A percentile compares a stretch with the other conserved stretches of the same genome.
These are phyloP conservation scores for Metallyticus violacea DNA, from an alignment of 2,888 invertebrate genomes.

Conservation along the genomic window DNA sequence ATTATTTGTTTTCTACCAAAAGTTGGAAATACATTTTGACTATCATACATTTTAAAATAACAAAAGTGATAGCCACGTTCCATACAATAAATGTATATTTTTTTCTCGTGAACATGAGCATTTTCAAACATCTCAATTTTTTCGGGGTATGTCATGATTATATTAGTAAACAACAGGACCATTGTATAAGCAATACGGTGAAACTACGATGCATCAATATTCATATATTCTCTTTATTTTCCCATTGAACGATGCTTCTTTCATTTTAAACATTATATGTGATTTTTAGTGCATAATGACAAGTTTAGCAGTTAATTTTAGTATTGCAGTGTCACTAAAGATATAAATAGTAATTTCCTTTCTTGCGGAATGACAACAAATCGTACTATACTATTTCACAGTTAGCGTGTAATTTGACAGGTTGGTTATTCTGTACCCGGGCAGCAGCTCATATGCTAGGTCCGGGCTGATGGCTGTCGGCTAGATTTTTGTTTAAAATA, in stretches of 20 bases:
- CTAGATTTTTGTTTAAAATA: slow-evolving; percentile 24
- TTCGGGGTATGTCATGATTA: too few species aligned
- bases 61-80: too few species aligned
- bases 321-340: not conserved
- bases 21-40: too few species aligned
- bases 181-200: too few species aligned
- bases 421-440: slow-evolving; percentile 24
- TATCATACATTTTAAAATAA: too few species aligned
- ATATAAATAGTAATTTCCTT: not conserved
- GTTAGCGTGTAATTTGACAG: not conserved
- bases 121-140: too few species aligned
- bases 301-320: not conserved
- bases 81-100: too few species aligned
- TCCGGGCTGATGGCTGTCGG: slow-evolving; percentile 28
- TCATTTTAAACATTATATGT: not conserved
- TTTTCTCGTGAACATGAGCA: too few species aligned
- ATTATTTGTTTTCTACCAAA: too few species aligned
- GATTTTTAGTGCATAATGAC: not conserved
- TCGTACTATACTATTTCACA: not conserved
- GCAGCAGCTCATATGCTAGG: slow-evolving; percentile 21
- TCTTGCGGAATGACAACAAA: not conserved
- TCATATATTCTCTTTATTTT: too few species aligned
- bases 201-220: too few species aligned
- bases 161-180: too few species aligned
- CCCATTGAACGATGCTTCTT: not conserved